Evolutionary conservation across 2,113 vertebrate genomes (phyloP).

Genomic region (Aegotheles bennettii): DNA sequence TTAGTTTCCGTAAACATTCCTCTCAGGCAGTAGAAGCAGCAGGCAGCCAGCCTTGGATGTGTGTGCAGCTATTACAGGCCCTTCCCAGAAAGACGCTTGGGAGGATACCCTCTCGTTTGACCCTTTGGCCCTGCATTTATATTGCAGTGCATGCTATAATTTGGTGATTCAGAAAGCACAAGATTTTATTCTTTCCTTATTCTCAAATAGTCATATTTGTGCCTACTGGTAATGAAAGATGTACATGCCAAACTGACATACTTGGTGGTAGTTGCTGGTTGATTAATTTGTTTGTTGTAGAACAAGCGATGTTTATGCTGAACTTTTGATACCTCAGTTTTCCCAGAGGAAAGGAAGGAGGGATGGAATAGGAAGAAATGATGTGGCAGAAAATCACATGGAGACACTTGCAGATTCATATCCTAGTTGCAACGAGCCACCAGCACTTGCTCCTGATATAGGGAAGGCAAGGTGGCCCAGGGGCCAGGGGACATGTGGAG

Average conservation of each 20-base stretch:
- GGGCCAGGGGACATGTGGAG: rapidly evolving
- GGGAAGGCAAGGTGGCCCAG: neutral
- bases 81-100: neutral
- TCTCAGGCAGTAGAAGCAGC: neutral
- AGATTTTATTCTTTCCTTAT: neutral
- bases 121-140: neutral
- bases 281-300: neutral
- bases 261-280: neutral
- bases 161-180: neutral
- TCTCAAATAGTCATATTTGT: neutral
- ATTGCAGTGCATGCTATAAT: neutral
- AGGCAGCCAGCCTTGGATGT: neutral
- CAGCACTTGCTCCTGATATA: neutral
- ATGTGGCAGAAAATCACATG: neutral
- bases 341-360: neutral
- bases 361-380: neutral
- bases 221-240: neutral
- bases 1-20: slow-evolving; percentile 19
- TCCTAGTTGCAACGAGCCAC: neutral
- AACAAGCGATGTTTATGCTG: neutral
- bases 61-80: neutral
- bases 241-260: neutral
- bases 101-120: neutral
- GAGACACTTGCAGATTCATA: neutral
- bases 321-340: neutral